Conservation (phyloP, 1,140 invertebrate genomes). For the Pseudobourletiella spinata region DNA sequence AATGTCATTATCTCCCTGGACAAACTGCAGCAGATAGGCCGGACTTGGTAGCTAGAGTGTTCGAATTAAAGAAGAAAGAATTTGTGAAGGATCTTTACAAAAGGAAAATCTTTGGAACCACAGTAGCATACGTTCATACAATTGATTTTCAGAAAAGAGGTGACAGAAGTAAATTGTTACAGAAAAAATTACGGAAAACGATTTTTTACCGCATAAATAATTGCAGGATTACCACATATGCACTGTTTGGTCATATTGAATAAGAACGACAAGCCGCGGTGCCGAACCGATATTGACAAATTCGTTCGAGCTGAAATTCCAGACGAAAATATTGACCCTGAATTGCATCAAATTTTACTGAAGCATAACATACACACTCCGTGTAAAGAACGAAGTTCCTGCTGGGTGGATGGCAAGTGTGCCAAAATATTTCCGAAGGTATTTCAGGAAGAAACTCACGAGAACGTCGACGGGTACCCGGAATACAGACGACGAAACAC, state of each 20-base stretch:
- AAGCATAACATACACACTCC: constrained; percentile 42
- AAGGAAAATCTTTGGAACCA: constrained; percentile 39
- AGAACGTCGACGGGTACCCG: constrained; percentile 40
- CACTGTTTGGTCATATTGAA: too few species aligned
- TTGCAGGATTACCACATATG: too few species aligned
- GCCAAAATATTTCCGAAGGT: constrained; percentile 39
- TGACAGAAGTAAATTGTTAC: not conserved
- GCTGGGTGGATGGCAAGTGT: constrained; percentile 39
- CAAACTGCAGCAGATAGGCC: constrained; percentile 38
- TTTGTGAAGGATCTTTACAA: constrained; percentile 43
- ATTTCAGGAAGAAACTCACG: constrained; percentile 32
- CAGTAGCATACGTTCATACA: constrained; percentile 39
- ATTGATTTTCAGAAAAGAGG: constrained; percentile 27
- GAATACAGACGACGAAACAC: constrained; percentile 33
- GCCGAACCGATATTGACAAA: constrained; percentile 37
- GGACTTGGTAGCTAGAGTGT: constrained; percentile 44
- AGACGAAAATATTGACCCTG: constrained; percentile 37
- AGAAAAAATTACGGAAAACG: not conserved
- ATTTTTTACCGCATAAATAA: too few species aligned
- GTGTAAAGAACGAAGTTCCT: constrained; percentile 37
- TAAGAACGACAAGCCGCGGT: not conserved
- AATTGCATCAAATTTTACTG: constrained; percentile 40
- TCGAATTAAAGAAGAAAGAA: constrained; percentile 44
- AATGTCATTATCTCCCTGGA: constrained; percentile 32
- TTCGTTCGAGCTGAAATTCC: constrained; percentile 44